phyloP scores from a whole-genome alignment of 2,888 invertebrate genomes.

The Nephrotoma appendiculata region DNA sequence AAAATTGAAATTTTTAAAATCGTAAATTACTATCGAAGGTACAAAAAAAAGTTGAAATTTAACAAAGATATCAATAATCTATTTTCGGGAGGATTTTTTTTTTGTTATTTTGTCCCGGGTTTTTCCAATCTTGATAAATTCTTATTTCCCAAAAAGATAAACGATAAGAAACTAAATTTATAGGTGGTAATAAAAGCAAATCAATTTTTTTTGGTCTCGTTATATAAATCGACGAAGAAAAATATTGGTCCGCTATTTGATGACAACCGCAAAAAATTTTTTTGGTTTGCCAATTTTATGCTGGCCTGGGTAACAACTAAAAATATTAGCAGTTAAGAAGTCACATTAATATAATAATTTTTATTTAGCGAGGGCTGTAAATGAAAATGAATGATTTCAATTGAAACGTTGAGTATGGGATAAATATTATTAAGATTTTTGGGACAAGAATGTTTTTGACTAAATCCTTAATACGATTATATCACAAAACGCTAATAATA shows the following conservation, averaged over 20 bases:
- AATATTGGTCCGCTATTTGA: neutral
- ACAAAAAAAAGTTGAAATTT: neutral
- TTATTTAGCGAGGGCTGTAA: neutral
- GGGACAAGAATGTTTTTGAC: neutral
- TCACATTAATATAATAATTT: neutral
- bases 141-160: neutral
- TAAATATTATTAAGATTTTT: neutral
- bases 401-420: neutral
- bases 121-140: neutral
- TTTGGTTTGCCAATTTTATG: neutral
- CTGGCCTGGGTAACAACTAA: neutral
- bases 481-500: neutral
- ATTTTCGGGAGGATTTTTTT: neutral
- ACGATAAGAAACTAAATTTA: neutral
- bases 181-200: neutral
- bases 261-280: neutral
- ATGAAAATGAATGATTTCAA: neutral
- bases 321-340: neutral
- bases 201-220: neutral
- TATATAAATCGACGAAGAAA: neutral
- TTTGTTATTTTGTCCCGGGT: neutral
- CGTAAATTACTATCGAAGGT: neutral
- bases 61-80: neutral
- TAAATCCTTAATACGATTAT: neutral
- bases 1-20: neutral